Conservation (phyloP, 2,888 invertebrate species). For the Dolichopus griseipennis region DNA sequence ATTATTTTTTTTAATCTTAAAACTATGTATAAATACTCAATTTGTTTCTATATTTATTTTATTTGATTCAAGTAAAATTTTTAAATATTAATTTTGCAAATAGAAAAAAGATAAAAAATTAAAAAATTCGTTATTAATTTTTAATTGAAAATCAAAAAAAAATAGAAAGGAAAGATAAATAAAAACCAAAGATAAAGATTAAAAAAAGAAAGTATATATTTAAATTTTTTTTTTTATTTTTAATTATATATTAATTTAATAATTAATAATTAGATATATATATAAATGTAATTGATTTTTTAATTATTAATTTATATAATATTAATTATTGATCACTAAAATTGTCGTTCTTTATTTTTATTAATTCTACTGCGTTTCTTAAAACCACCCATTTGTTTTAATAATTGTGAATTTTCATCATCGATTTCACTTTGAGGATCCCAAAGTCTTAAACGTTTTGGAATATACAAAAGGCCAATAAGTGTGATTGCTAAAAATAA, state of each 20-base stretch:
- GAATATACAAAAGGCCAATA: slow-evolving; percentile 58
- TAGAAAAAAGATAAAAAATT: too few species aligned
- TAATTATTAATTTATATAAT: background rate
- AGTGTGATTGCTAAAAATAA: slow-evolving; percentile 54
- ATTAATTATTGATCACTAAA: slow-evolving; percentile 11
- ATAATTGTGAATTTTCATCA: slow-evolving; percentile 60
- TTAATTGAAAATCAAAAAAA: too few species aligned
- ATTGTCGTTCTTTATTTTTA: slow-evolving; percentile 12
- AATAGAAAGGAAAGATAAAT: too few species aligned
- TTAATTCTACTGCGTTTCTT: slow-evolving; percentile 44
- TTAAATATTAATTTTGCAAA: too few species aligned
- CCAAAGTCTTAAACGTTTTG: slow-evolving; percentile 57
- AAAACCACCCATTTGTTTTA: slow-evolving; percentile 56
- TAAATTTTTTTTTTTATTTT: background rate
- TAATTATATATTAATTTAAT: background rate
- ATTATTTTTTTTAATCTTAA: background rate
- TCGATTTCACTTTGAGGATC: slow-evolving; percentile 54
- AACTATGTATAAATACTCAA: background rate
- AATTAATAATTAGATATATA: slow-evolving; percentile 2
- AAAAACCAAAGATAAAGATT: background rate
- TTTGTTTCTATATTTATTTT: background rate
- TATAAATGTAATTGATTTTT: background rate
- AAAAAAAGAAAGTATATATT: background rate
- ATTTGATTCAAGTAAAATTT: too few species aligned
- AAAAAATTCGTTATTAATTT: background rate